Percentiles rank a stretch among this genome's conserved stretches.
Evolutionary conservation across 2,113 vertebrate genomes (phyloP).

Genomic region (Boleophthalmus pectinirostris): DNA sequence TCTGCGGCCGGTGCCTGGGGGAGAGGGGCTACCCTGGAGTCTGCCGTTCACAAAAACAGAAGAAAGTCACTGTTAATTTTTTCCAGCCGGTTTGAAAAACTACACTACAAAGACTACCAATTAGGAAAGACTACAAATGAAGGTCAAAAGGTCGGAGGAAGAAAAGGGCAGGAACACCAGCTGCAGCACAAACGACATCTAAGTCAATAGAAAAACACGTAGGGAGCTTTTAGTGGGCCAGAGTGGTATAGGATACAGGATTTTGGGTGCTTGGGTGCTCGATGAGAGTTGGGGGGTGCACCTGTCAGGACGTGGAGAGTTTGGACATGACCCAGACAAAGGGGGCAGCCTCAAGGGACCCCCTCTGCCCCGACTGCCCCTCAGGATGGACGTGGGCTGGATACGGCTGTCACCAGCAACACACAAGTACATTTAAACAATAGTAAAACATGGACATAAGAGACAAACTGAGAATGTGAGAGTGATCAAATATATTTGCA

Average conservation of each 20-base stretch:
- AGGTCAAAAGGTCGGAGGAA: conserved; percentile 31
- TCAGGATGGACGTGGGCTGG: conserved; percentile 79
- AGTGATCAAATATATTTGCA: background rate
- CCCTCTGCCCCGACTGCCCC: conserved; percentile 74
- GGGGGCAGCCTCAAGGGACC: conserved; percentile 57
- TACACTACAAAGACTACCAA: conserved; percentile 6
- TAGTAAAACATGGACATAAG: conserved; percentile 15
- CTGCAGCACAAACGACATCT: background rate
- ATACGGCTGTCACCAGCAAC: conserved; percentile 63
- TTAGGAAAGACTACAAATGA: background rate
- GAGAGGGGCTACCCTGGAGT: conserved; percentile 84
- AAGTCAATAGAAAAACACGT: background rate
- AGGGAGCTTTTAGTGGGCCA: conserved; percentile 18
- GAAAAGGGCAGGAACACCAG: conserved; percentile 1
- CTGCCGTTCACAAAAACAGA: conserved; percentile 44
- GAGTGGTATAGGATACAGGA: conserved; percentile 15
- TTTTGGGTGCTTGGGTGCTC: background rate
- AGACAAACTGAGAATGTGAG: background rate
- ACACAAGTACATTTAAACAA: conserved; percentile 34
- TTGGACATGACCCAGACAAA: conserved; percentile 71
- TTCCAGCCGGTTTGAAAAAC: background rate
- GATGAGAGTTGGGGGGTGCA: conserved; percentile 59
- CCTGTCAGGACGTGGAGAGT: conserved; percentile 72
- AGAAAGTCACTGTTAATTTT: background rate
- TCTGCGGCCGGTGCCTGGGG: conserved; percentile 84